Conservation (phyloP, 2,888 invertebrate species). For the Syritta pipiens region DNA sequence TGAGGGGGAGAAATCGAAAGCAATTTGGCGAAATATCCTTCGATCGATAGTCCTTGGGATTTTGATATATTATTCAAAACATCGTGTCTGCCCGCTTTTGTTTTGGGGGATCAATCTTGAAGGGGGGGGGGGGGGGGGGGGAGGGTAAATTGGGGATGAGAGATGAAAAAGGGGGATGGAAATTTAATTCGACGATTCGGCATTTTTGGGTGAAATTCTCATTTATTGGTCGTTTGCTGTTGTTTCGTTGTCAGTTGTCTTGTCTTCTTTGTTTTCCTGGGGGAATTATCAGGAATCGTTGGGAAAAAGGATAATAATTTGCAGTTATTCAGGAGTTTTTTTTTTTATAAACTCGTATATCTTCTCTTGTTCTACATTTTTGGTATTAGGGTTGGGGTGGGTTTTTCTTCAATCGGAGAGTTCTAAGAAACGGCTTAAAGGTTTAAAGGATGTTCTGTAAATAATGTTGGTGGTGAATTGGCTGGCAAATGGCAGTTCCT, state of each 20-base stretch:
- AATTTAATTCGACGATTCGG: conserved; percentile 11
- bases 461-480: too few species aligned
- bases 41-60: conserved; percentile 23
- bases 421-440: too few species aligned
- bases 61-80: conserved; percentile 6
- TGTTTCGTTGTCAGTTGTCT: neutral
- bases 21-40: conserved; percentile 3
- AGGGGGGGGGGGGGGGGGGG: neutral
- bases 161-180: conserved; percentile 3
- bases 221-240: neutral
- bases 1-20: neutral
- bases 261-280: conserved; percentile 10
- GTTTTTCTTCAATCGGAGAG: too few species aligned
- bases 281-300: conserved; percentile 18
- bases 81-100: neutral
- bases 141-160: neutral
- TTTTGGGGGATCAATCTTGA: conserved; percentile 9
- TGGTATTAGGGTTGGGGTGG: too few species aligned
- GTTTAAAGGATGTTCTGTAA: too few species aligned
- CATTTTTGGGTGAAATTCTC: neutral
- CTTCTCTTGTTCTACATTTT: too few species aligned
- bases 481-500: too few species aligned
- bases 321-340: conserved; percentile 10
- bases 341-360: too few species aligned
- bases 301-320: conserved; percentile 29